Conservation (phyloP, 2,888 invertebrate genomes). For the Troides helena region DNA sequence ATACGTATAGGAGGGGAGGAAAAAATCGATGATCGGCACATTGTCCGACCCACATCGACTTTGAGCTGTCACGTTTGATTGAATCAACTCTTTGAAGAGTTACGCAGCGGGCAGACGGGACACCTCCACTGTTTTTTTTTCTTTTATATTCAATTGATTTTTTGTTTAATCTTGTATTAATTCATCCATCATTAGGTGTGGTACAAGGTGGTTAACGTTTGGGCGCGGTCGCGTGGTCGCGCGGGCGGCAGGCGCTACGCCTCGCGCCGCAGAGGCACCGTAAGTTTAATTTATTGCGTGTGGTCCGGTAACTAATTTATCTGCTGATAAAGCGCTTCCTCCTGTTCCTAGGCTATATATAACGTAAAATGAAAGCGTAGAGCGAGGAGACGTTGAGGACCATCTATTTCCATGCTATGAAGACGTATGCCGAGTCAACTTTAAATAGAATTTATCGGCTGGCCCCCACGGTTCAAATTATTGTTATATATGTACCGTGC, state of each 20-base stretch:
- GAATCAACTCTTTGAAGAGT: slow-evolving; percentile 63
- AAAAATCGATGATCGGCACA: slow-evolving; percentile 72
- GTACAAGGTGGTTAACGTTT: no score
- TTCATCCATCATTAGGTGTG: no score
- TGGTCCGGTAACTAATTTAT: slow-evolving; percentile 19
- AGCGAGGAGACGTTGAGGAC: slow-evolving; percentile 27
- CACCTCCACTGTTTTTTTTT: slow-evolving; percentile 14
- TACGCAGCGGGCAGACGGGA: slow-evolving; percentile 44
- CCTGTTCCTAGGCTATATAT: slow-evolving; percentile 20
- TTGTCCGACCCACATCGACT: slow-evolving; percentile 77
- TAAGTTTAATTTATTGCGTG: slow-evolving; percentile 13
- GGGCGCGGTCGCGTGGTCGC: no score
- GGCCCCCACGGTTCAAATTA: slow-evolving; percentile 10
- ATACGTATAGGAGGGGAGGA: slow-evolving; percentile 45
- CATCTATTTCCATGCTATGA: slow-evolving; percentile 26
- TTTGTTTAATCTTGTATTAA: no score
- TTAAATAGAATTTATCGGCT: slow-evolving; percentile 30
- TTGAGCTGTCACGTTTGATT: slow-evolving; percentile 77
- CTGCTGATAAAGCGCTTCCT: slow-evolving; percentile 20
- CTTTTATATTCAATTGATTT: no score
- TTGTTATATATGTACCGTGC: slow-evolving; percentile 19
- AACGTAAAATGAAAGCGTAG: slow-evolving; percentile 21
- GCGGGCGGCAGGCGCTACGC: no score
- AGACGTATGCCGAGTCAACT: slow-evolving; percentile 27
- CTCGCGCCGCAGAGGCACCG: background rate